A percentile compares a stretch with the other conserved stretches of the same genome.
phyloP scores from a whole-genome alignment of 2,888 invertebrate genomes.

The Dolomedes plantarius region DNA sequence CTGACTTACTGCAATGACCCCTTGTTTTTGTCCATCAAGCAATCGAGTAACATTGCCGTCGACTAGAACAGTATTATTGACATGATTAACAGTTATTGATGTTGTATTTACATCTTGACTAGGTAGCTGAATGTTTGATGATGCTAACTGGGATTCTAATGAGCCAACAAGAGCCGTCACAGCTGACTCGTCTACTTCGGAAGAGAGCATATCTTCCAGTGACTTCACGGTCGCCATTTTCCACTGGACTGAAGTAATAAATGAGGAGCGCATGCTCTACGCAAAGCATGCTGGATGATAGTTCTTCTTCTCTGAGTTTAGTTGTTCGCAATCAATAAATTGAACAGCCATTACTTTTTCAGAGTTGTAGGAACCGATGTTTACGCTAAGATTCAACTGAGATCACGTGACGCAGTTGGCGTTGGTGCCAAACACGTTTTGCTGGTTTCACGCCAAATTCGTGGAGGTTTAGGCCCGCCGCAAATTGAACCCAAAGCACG shows the following conservation, averaged over 20 bases:
- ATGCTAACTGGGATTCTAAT: constrained; percentile 85
- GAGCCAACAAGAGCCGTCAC: constrained; percentile 91
- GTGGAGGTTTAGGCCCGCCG: too few species aligned
- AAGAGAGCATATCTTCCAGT: constrained; percentile 89
- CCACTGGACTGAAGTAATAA: constrained; percentile 61
- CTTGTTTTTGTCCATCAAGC: constrained; percentile 69
- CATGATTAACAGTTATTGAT: constrained; percentile 81
- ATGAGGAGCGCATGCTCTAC: constrained; percentile 64
- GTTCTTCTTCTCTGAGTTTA: not conserved
- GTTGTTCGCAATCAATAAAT: not conserved
- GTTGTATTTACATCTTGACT: constrained; percentile 80
- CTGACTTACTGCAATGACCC: constrained; percentile 59
- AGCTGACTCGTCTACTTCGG: constrained; percentile 91
- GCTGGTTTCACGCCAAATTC: too few species aligned
- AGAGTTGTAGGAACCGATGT: too few species aligned
- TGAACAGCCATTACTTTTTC: too few species aligned
- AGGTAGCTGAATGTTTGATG: constrained; percentile 68
- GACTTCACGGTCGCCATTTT: constrained; percentile 96
- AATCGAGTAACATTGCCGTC: constrained; percentile 60
- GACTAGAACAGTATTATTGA: constrained; percentile 56
- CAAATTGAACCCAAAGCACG: too few species aligned
- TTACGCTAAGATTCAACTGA: too few species aligned
- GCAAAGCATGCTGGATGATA: constrained; percentile 33
- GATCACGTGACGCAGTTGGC: too few species aligned
- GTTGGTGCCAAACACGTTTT: too few species aligned